Percentiles rank a stretch among this genome's conserved stretches.
phyloP scores from a whole-genome alignment of 2,113 vertebrate genomes.

The Tursiops truncatus region DNA sequence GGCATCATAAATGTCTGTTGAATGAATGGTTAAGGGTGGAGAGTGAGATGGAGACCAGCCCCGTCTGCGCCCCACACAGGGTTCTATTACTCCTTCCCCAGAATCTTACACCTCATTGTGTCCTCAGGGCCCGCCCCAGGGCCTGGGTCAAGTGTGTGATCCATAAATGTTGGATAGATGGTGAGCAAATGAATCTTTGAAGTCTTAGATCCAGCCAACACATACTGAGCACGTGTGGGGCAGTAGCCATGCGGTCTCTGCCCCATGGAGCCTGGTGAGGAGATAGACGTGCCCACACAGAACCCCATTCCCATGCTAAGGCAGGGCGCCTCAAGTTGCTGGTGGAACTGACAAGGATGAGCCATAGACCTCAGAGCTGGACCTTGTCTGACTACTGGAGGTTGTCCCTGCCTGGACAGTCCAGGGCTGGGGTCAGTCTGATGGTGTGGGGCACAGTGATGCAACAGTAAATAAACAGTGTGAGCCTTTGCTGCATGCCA shows the following conservation, averaged over 20 bases:
- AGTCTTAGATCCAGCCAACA: not conserved
- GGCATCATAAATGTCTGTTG: no score
- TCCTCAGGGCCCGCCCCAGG: not conserved
- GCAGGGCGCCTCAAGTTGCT: not conserved
- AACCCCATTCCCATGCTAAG: accelerated
- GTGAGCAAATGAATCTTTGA: not conserved
- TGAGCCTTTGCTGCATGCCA: not conserved
- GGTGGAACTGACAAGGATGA: not conserved
- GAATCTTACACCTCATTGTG: not conserved
- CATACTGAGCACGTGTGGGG: not conserved
- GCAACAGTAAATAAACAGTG: not conserved
- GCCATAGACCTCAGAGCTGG: not conserved
- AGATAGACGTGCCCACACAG: not conserved
- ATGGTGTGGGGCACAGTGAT: not conserved
- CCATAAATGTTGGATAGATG: not conserved
- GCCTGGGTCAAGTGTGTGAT: not conserved
- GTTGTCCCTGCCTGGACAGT: not conserved
- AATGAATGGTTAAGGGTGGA: not conserved
- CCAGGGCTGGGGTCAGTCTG: not conserved
- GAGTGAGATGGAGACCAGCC: not conserved
- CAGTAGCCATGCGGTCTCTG: not conserved
- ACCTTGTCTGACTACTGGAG: not conserved
- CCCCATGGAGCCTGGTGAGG: not conserved
- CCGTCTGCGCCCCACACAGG: not conserved
- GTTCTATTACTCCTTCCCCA: not conserved